phyloP scores from a whole-genome alignment of 2,888 invertebrate genomes.

The Anticlea derivata region DNA sequence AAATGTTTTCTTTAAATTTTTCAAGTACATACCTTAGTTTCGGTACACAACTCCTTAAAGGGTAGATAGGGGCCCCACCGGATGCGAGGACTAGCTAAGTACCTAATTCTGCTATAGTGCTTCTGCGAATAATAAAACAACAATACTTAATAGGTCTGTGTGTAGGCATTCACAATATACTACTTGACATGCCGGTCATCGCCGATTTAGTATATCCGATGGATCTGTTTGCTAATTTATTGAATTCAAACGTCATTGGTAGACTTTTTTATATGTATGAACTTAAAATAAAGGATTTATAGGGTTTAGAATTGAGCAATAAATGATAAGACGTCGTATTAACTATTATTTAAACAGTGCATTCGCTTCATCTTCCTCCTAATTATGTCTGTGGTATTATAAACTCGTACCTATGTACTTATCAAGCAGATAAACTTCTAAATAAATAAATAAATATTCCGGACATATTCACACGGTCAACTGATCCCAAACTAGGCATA shows the following conservation, averaged over 20 bases:
- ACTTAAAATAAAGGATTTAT: background rate
- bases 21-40: too few species aligned
- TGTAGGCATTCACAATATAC: background rate
- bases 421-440: too few species aligned
- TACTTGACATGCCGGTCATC: conserved; percentile 13
- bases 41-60: too few species aligned
- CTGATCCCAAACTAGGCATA: too few species aligned
- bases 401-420: too few species aligned
- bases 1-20: background rate
- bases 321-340: too few species aligned
- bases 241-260: conserved; percentile 22
- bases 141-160: background rate
- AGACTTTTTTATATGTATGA: too few species aligned
- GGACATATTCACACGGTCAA: too few species aligned
- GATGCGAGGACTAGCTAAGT: background rate
- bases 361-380: too few species aligned
- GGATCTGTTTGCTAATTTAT: conserved; percentile 56
- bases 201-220: conserved; percentile 44
- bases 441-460: too few species aligned
- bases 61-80: background rate
- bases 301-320: background rate
- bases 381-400: too few species aligned
- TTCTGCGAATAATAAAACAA: conserved; percentile 12
- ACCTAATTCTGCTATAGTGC: conserved; percentile 8
- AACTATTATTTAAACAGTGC: too few species aligned